Percentiles rank a stretch among this genome's conserved stretches.
These are phyloP conservation scores for Agrochola lota DNA, from an alignment of 2,888 invertebrate genomes.

Conservation along the genomic window DNA sequence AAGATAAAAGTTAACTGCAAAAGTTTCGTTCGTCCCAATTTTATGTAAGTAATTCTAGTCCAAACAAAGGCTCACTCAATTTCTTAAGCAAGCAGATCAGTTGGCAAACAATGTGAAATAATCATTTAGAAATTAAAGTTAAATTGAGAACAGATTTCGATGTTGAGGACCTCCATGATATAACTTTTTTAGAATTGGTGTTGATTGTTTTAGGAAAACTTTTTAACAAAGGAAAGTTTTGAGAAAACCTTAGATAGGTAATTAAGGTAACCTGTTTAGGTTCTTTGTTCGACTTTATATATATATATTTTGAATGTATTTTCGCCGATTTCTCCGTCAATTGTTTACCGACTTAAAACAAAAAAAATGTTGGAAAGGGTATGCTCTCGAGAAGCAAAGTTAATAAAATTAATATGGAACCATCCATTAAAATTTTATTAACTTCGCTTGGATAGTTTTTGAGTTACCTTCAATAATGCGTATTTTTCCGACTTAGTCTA, in stretches of 20 bases:
- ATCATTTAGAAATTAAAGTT: conserved; percentile 55
- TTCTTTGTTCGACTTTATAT: too few relatives aligned
- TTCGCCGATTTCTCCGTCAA: too few relatives aligned
- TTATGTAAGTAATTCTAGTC: conserved; percentile 32
- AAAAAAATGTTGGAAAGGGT: too few relatives aligned
- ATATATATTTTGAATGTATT: too few relatives aligned
- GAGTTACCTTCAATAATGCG: too few relatives aligned
- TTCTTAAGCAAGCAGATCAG: conserved; percentile 40
- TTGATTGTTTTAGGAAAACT: conserved; percentile 21
- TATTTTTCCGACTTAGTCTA: too few relatives aligned
- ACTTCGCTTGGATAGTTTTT: too few relatives aligned
- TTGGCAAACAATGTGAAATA: conserved; percentile 37
- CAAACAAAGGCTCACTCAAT: conserved; percentile 43
- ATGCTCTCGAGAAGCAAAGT: too few relatives aligned
- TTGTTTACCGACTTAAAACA: too few relatives aligned
- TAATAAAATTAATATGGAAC: too few relatives aligned
- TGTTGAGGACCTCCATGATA: conserved; percentile 6
- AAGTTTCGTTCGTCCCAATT: conserved; percentile 44
- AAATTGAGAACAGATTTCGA: conserved; percentile 28
- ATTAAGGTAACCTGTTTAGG: conserved; percentile 4
- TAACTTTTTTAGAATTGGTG: conserved; percentile 11
- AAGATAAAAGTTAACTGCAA: conserved; percentile 50
- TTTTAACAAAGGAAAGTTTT: conserved; percentile 8
- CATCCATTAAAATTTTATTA: too few relatives aligned
- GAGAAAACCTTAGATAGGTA: not conserved